phyloP scores from a whole-genome alignment of 2,113 vertebrate genomes.

The Takifugu bimaculatus region DNA sequence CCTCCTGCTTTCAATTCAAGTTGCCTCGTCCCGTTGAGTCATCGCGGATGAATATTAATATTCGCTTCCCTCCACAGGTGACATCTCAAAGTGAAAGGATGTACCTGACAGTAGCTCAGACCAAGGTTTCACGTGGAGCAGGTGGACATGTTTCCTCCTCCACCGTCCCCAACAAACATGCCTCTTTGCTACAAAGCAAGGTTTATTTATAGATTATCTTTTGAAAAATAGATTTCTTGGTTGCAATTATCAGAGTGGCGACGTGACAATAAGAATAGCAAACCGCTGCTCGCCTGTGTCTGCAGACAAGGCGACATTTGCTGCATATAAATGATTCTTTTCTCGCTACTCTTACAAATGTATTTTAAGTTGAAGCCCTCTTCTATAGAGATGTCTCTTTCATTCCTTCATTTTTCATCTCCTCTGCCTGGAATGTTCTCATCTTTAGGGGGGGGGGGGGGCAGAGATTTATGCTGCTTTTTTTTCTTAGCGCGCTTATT shows the following conservation, averaged over 20 bases:
- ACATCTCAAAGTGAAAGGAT: slow-evolving; percentile 19
- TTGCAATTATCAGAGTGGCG: slow-evolving; percentile 37
- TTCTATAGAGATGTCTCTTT: slow-evolving; percentile 41
- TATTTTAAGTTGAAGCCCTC: slow-evolving; percentile 29
- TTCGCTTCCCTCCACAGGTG: slow-evolving; percentile 1
- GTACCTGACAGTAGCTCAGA: not conserved
- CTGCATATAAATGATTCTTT: slow-evolving; percentile 45
- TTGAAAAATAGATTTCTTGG: slow-evolving; percentile 29
- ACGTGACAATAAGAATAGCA: slow-evolving; percentile 30
- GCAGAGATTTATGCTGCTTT: not conserved
- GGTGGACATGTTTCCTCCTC: not conserved
- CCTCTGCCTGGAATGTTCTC: not conserved
- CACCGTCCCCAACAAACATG: not conserved
- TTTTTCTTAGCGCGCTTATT: no score
- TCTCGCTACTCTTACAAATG: slow-evolving; percentile 27
- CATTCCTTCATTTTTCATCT: not conserved
- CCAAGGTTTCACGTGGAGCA: slow-evolving; percentile 2
- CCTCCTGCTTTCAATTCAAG: slow-evolving; percentile 1
- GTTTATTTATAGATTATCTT: slow-evolving; percentile 47
- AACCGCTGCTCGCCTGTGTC: slow-evolving; percentile 49
- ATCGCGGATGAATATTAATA: not conserved
- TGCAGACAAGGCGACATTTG: slow-evolving; percentile 39
- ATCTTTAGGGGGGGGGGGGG: slow-evolving; percentile 5
- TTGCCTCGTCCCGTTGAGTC: not conserved
- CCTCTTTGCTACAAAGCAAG: slow-evolving; percentile 27